Evolutionary conservation across 2,888 invertebrate species (phyloP).

Genomic region (Calameuta filiformis): DNA sequence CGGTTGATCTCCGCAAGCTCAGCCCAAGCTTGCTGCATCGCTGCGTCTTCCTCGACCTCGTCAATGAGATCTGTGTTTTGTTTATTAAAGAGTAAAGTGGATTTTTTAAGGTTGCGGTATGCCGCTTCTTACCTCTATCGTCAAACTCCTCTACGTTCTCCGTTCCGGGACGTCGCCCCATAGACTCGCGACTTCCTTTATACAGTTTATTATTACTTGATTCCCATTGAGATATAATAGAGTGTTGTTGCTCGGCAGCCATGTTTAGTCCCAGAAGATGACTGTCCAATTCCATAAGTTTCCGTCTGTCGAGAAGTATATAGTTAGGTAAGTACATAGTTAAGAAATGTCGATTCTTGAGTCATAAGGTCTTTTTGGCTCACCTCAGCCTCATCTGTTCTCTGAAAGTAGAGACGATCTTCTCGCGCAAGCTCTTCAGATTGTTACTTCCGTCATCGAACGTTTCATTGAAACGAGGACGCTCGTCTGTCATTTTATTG

Average conservation of each 20-base stretch:
- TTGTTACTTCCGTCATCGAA: slow-evolving; percentile 61
- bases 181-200: slow-evolving; percentile 70
- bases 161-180: slow-evolving; percentile 44
- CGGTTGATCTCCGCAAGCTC: slow-evolving; percentile 86
- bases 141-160: slow-evolving; percentile 45
- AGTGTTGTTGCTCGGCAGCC: slow-evolving; percentile 89
- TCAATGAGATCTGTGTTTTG: slow-evolving; percentile 44
- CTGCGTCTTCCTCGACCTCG: slow-evolving; percentile 72
- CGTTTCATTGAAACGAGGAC: slow-evolving; percentile 64
- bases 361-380: neutral
- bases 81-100: neutral
- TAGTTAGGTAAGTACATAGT: neutral
- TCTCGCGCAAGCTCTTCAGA: slow-evolving; percentile 79
- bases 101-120: neutral
- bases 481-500: slow-evolving; percentile 82
- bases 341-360: neutral
- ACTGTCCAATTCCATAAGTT: slow-evolving; percentile 91
- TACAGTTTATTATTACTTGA: slow-evolving; percentile 83
- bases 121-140: slow-evolving; percentile 41
- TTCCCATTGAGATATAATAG: slow-evolving; percentile 91
- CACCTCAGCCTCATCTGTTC: slow-evolving; percentile 90
- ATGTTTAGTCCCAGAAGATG: slow-evolving; percentile 86
- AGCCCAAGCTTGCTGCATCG: slow-evolving; percentile 85
- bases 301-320: slow-evolving; percentile 67
- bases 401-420: slow-evolving; percentile 89